Evolutionary conservation across 2,888 invertebrate genomes (phyloP), one percentile per base, ranked within the genome.

Genomic region (Lochmaea capreae): DNA sequence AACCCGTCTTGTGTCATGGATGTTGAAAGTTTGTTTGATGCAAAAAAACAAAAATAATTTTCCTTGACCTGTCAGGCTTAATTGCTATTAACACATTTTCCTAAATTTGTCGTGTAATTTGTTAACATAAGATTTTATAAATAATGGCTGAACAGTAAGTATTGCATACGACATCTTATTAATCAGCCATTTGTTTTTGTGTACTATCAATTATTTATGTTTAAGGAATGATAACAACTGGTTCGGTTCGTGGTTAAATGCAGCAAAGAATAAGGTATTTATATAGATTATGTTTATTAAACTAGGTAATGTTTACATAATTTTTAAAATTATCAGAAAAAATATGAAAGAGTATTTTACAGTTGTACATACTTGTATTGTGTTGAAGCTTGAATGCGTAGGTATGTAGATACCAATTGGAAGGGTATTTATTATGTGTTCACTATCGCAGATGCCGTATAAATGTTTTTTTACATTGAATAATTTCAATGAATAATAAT

Each of bases 181-280:
- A 66, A 67, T 66, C 68, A 72, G 68, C 14, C 52, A 39, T 61
- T 22, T 65, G 58, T 67, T 46, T 42, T 61, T 33, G 62, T 74
- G 61, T 22, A 57, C 58, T 67, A 18, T 69, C n/a, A 58, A 67
- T 52, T 73, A 67, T 74, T 67, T 73, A 76, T 59, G 65, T 67
- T 75, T 71, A 83, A 77, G 76, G 83, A 83, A 80, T 81, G 83
- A 83, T 74, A 82, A 84, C 77, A 86, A 83, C 77, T 87, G 88
- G 87, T 85, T 87, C 71, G 86, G 87, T 71, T 86, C 86, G 52
- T 88, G 87, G 87, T 79, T 87, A 72, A 86, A 76, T 81, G 87
- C 87, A 59, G 88, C 87, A 43, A 87, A 86, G 82, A 85, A 86
- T 77, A 88, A 87, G 84, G 86, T 87, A 80, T 18, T 42, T 43